Conservation (phyloP, 2,888 invertebrate genomes). For the Pteria penguin region DNA sequence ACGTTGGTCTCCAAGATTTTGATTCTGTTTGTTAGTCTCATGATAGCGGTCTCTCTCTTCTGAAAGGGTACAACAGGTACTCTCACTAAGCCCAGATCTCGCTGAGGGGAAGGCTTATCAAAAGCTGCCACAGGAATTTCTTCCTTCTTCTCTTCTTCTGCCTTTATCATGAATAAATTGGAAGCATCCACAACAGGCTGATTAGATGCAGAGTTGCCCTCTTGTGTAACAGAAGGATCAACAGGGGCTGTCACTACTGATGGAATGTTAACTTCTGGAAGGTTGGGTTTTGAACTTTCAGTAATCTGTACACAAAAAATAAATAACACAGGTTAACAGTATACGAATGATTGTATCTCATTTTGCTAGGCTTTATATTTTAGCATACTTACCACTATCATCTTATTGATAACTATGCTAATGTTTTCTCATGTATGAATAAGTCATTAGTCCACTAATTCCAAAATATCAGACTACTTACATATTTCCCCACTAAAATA, state of each 20-base stretch:
- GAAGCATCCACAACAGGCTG: neutral
- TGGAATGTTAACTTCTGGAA: conserved; percentile 8
- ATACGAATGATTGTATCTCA: too few relatives aligned
- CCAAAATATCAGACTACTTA: too few relatives aligned
- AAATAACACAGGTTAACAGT: too few relatives aligned
- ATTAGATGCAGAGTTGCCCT: neutral
- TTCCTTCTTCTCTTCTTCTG: neutral
- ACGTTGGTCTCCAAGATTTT: conserved; percentile 98
- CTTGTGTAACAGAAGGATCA: neutral
- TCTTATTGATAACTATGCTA: too few relatives aligned
- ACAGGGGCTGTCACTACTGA: neutral
- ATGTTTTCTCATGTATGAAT: too few relatives aligned
- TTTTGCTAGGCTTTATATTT: too few relatives aligned
- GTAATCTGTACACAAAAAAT: neutral
- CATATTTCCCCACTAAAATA: too few relatives aligned
- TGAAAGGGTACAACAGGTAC: conserved; percentile 49
- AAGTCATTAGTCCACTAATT: too few relatives aligned
- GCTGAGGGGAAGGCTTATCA: conserved; percentile 9
- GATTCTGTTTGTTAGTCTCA: conserved; percentile 95
- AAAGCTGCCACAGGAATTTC: neutral
- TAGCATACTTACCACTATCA: too few relatives aligned
- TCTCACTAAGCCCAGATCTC: conserved; percentile 48
- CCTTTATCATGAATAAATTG: neutral
- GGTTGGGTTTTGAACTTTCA: neutral
- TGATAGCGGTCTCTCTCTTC: conserved; percentile 82